Percentiles rank a stretch among this genome's conserved stretches.
Conservation (phyloP, 2,113 vertebrate genomes). For the Naja naja region DNA sequence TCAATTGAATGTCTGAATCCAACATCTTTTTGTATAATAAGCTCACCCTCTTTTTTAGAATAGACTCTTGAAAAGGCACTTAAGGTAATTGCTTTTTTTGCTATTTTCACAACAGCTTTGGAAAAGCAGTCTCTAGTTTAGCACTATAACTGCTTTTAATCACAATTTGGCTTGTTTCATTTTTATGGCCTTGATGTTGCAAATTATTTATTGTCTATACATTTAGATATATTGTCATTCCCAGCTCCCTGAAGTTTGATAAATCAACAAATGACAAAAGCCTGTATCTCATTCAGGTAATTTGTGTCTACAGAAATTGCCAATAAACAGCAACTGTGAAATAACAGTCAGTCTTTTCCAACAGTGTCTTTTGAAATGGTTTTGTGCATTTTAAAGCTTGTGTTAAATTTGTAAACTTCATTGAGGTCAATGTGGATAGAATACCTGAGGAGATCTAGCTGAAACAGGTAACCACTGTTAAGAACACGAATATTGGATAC, state of each 20-base stretch:
- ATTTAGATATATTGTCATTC: slow-evolving; percentile 55
- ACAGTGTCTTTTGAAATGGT: slow-evolving; percentile 56
- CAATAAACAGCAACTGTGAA: slow-evolving; percentile 59
- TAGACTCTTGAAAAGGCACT: slow-evolving; percentile 67
- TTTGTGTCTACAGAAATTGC: slow-evolving; percentile 58
- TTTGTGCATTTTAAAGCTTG: slow-evolving; percentile 9
- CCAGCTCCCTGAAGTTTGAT: slow-evolving; percentile 45
- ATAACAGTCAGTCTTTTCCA: slow-evolving; percentile 50
- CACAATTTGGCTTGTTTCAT: slow-evolving; percentile 64
- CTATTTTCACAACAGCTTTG: slow-evolving; percentile 66
- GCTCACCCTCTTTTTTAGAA: slow-evolving; percentile 51
- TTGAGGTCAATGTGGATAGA: not conserved
- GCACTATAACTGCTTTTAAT: slow-evolving; percentile 64
- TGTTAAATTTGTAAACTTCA: not conserved
- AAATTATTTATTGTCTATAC: slow-evolving; percentile 67
- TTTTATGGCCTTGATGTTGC: slow-evolving; percentile 65
- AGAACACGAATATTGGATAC: not conserved
- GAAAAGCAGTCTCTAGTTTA: slow-evolving; percentile 61
- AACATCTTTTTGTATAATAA: slow-evolving; percentile 52
- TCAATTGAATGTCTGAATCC: slow-evolving; percentile 57
- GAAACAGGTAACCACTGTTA: not conserved
- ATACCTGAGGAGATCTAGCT: not conserved
- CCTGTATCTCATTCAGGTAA: slow-evolving; percentile 68
- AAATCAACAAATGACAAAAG: slow-evolving; percentile 45
- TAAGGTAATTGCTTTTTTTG: slow-evolving; percentile 63